Evolutionary conservation across 92 coral and sea anemone species (phyloP).

Genomic region (Epizoanthus fatuus): DNA sequence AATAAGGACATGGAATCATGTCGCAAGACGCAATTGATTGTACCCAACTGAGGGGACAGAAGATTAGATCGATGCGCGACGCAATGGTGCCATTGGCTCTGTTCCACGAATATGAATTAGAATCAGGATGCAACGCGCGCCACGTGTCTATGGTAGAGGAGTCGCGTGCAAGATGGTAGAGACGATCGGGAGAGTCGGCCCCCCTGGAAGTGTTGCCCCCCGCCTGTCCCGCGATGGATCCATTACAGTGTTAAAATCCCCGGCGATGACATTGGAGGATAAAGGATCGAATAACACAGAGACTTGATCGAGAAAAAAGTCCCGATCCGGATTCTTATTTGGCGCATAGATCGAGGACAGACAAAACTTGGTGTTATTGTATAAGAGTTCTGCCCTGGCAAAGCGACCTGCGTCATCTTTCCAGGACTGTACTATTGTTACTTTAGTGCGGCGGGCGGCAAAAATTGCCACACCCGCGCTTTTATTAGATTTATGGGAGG

Average conservation of each 20-base stretch:
- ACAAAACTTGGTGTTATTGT: background rate
- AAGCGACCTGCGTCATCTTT: conserved; percentile 45
- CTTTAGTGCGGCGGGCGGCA: background rate
- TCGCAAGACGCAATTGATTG: background rate
- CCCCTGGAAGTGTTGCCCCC: background rate
- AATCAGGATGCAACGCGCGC: conserved; percentile 54
- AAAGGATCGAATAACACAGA: background rate
- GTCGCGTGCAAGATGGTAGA: background rate
- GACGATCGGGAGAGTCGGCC: background rate
- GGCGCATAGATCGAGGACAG: conserved; percentile 67
- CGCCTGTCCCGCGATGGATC: conserved; percentile 47
- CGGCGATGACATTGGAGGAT: conserved; percentile 35
- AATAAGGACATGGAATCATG: conserved; percentile 28
- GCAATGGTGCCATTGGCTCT: conserved; percentile 37
- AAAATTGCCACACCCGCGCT: conserved; percentile 56
- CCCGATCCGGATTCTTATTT: background rate
- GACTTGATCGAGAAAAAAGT: conserved; percentile 29
- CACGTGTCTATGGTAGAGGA: conserved; percentile 52
- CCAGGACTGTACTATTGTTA: background rate
- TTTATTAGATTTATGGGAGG: conserved; percentile 4
- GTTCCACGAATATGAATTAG: conserved; percentile 45
- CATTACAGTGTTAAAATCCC: conserved; percentile 72
- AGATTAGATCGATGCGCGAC: conserved; percentile 68
- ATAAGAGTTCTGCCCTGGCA: background rate
- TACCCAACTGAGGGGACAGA: conserved; percentile 54